Conservation (phyloP, 2,797 vertebrate genomes). For the Xiphophorus birchmanni region DNA sequence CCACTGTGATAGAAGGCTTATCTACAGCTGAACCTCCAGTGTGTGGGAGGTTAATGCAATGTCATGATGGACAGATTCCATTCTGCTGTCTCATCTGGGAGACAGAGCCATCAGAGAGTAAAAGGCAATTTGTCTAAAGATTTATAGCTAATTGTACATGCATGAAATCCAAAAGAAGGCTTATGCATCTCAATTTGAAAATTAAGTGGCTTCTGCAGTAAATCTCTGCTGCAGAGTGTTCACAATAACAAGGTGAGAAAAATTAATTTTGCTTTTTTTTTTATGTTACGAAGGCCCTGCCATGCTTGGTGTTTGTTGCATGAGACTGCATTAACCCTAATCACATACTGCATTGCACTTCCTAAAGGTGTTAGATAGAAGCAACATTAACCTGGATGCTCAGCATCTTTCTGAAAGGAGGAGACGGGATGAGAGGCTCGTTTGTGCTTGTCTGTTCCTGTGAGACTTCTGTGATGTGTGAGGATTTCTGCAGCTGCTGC, state of each 20-base stretch:
- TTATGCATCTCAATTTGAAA: constrained; percentile 33
- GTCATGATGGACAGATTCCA: constrained; percentile 57
- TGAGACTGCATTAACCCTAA: constrained; percentile 61
- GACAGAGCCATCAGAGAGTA: constrained; percentile 22
- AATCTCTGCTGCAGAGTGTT: constrained; percentile 47
- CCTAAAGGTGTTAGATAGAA: constrained; percentile 42
- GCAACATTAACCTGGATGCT: constrained; percentile 16
- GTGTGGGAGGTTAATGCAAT: constrained; percentile 64
- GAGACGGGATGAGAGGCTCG: constrained; percentile 27
- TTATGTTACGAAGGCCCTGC: constrained; percentile 34
- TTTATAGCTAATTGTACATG: constrained; percentile 54
- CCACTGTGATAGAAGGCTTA: constrained; percentile 44
- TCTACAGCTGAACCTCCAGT: constrained; percentile 51
- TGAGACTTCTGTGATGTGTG: constrained; percentile 25
- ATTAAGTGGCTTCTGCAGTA: constrained; percentile 36
- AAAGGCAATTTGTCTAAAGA: constrained; percentile 45
- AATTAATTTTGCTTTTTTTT: constrained; percentile 23
- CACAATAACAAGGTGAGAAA: constrained; percentile 41
- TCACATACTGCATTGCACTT: constrained; percentile 59
- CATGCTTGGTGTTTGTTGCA: constrained; percentile 37
- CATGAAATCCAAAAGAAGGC: constrained; percentile 43
- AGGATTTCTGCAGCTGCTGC: constrained; percentile 36
- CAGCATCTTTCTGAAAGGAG: constrained; percentile 11
- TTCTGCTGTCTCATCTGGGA: constrained; percentile 50
- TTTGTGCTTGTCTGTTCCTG: constrained; percentile 34